These are phyloP conservation scores for Pseudoips prasinana DNA, from an alignment of 2,888 invertebrate genomes.

Conservation along the genomic window DNA sequence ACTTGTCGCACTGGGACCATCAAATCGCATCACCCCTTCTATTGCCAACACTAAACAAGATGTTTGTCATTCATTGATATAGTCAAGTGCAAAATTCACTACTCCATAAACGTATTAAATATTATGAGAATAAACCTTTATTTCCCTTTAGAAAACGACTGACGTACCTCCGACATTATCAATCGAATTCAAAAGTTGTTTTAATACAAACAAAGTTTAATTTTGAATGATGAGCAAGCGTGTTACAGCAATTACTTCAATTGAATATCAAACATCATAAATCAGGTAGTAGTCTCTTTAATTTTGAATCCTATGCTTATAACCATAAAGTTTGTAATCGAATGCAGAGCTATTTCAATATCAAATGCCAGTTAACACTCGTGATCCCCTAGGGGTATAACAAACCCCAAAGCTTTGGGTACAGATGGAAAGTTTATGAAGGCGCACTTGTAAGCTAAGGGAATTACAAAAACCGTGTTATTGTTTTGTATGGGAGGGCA, in stretches of 20 bases:
- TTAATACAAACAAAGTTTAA: constrained; percentile 12
- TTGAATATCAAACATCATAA: constrained; percentile 35
- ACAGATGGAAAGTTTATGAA: constrained; percentile 74
- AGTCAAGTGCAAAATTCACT: constrained; percentile 78
- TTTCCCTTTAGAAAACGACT: constrained; percentile 30
- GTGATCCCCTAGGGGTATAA: constrained; percentile 57
- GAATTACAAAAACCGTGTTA: constrained; percentile 76
- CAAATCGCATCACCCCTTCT: constrained; percentile 22
- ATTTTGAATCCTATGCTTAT: constrained; percentile 25
- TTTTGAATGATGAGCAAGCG: constrained; percentile 16
- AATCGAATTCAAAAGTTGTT: constrained; percentile 15
- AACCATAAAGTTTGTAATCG: constrained; percentile 24
- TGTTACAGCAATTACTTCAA: constrained; percentile 39
- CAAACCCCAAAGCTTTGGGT: constrained; percentile 71
- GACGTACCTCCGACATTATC: constrained; percentile 2
- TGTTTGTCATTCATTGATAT: constrained; percentile 58
- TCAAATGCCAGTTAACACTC: constrained; percentile 62
- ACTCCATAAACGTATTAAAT: constrained; percentile 62
- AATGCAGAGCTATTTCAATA: constrained; percentile 43
- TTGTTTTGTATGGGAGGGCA: constrained; percentile 63
- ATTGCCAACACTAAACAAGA: constrained; percentile 54
- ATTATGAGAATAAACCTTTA: constrained; percentile 75
- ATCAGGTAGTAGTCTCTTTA: constrained; percentile 1
- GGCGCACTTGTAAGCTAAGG: constrained; percentile 70
- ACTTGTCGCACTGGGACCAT: constrained; percentile 32